Evolutionary conservation across 2,113 vertebrate genomes (phyloP).

Genomic region (Ailurus styani): DNA sequence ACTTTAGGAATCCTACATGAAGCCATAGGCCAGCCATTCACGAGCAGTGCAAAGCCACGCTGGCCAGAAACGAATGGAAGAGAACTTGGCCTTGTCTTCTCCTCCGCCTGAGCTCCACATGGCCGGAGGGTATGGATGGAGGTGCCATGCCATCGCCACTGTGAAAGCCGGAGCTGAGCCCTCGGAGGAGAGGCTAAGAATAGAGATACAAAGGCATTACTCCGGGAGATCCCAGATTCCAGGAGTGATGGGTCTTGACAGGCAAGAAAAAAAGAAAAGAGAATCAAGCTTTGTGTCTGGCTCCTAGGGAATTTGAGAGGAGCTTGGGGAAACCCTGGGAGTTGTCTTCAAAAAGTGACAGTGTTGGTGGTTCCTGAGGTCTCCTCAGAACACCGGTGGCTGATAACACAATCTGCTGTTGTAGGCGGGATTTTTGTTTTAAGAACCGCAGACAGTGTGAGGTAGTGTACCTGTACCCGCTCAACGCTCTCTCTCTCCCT

Average conservation of each 20-base stretch:
- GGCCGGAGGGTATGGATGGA: neutral
- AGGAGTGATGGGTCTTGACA: neutral
- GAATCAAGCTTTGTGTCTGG: neutral
- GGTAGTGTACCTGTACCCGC: neutral
- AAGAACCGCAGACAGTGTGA: neutral
- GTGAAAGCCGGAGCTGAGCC: neutral
- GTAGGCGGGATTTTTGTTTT: neutral
- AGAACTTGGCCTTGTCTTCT: neutral
- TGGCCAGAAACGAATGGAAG: neutral
- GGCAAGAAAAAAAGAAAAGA: neutral
- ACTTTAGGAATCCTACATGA: neutral
- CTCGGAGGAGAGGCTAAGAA: neutral
- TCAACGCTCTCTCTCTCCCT: neutral
- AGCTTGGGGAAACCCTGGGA: neutral
- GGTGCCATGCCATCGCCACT: no score
- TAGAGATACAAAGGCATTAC: neutral
- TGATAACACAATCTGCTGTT: neutral
- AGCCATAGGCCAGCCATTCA: neutral
- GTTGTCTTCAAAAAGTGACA: neutral
- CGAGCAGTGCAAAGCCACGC: neutral
- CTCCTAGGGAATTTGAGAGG: neutral
- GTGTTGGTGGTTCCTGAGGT: neutral
- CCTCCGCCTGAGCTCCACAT: neutral
- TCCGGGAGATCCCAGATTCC: neutral
- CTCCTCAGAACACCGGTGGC: neutral